Base-by-base conservation (phyloP, 1,140 invertebrate genomes). In the Cepaea nemoralis region DNA sequence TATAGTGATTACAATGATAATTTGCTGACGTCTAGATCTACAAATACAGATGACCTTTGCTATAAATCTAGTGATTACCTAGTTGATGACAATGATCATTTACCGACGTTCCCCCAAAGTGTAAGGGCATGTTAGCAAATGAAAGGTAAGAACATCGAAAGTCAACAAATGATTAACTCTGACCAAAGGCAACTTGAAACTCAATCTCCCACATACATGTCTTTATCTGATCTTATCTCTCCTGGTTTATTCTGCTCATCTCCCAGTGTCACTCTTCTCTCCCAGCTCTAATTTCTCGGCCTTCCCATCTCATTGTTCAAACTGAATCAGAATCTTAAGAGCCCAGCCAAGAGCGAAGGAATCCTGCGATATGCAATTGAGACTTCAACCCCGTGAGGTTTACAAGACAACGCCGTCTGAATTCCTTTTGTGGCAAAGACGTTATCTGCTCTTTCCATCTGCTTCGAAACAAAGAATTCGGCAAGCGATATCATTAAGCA, bases 311-410 rank as follows among this genome's bases (percentile, higher is more conserved):
- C 59, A 63, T 31, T 63, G 59, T 63, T 31, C 59, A 8, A 12
- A 63, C 22, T 31, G 59, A 63, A 63, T 16, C 59, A 63, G n/a
- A 31, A 5, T 63, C 59, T 63, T 63, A 63, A 63, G 59, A 63
- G 59, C n/a, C 59, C 59, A 63, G 59, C 33, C 59, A 63, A 63
- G 59, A 27, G n/a, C 59, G 59, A 63, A 63, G 59, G 59, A 63
- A 63, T 63, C 59, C 59, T 63, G 59, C n/a, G 33, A 63, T 63
- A 16, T 63, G 59, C 59, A 63, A 63, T 63, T 63, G 59, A 63
- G 59, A 63, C 59, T 22, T 63, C n/a, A 16, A 63, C 59, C 27
- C 59, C 27, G n/a, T 63, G 3, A 63, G 59, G 59, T 63, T 63
- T 63, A 63, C 59, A 31, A 6, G 59, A 31, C 1, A 55, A 27